Percentiles rank a stretch among this genome's conserved stretches.
phyloP scores from a whole-genome alignment of 2,888 invertebrate species.

The Neoitamus cyanurus region DNA sequence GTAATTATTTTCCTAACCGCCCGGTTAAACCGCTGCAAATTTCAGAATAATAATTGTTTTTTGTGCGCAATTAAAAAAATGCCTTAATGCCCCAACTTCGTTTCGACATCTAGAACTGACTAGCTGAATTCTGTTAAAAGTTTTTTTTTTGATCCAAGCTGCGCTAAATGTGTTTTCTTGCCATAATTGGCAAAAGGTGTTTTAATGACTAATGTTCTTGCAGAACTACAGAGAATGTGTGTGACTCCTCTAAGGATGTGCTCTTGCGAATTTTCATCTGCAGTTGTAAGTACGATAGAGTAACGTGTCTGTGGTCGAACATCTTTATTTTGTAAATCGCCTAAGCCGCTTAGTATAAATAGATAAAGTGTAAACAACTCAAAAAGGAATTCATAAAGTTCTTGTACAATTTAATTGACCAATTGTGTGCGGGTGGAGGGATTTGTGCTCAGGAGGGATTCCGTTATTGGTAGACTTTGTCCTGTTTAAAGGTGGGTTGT shows the following conservation, averaged over 20 bases:
- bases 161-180: neutral
- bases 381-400: neutral
- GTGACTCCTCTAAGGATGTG: neutral
- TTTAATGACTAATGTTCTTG: neutral
- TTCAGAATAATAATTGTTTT: neutral
- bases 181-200: neutral
- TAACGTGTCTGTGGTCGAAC: neutral
- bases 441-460: neutral
- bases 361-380: neutral
- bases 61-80: constrained; percentile 2
- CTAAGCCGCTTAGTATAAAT: neutral
- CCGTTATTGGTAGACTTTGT: neutral
- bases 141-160: neutral
- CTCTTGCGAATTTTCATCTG: neutral
- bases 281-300: neutral
- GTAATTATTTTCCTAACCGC: neutral
- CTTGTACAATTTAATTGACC: neutral
- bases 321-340: neutral
- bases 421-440: neutral
- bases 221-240: neutral
- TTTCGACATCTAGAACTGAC: neutral
- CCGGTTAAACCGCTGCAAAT: neutral
- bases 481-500: neutral
- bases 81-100: neutral
- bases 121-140: neutral